These are phyloP conservation scores for Chloropsis hardwickii DNA, from an alignment of 2,113 vertebrate species.

Conservation along the genomic window DNA sequence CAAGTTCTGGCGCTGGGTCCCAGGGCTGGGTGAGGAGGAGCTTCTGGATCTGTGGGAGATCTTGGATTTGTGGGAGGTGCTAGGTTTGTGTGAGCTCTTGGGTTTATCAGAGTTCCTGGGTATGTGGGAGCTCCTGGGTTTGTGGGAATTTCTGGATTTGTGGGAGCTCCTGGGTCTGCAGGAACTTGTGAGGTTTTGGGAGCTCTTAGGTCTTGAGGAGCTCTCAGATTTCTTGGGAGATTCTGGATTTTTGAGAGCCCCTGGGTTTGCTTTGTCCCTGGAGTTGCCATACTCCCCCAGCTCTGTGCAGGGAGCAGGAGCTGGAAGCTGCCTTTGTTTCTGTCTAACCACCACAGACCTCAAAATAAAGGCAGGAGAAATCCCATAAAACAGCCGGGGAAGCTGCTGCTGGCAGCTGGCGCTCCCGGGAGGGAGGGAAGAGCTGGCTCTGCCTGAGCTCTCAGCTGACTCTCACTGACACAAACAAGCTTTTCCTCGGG, in stretches of 20 bases:
- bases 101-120: background rate
- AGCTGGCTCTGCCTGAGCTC: background rate
- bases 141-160: background rate
- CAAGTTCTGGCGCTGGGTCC: rapidly evolving
- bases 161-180: background rate
- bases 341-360: background rate
- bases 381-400: background rate
- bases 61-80: background rate
- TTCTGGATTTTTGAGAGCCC: background rate
- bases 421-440: background rate
- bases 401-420: background rate
- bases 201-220: background rate
- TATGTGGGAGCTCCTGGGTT: background rate
- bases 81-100: background rate
- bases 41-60: background rate
- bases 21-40: background rate
- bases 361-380: background rate
- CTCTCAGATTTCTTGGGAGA: background rate
- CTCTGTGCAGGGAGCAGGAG: background rate
- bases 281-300: background rate
- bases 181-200: background rate
- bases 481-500: background rate
- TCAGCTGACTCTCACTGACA: constrained; percentile 11
- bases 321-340: constrained; percentile 11
- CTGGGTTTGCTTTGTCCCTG: background rate